Evolutionary conservation across 2,113 vertebrate genomes (phyloP).

Genomic region (Phalacrocorax aristotelis): DNA sequence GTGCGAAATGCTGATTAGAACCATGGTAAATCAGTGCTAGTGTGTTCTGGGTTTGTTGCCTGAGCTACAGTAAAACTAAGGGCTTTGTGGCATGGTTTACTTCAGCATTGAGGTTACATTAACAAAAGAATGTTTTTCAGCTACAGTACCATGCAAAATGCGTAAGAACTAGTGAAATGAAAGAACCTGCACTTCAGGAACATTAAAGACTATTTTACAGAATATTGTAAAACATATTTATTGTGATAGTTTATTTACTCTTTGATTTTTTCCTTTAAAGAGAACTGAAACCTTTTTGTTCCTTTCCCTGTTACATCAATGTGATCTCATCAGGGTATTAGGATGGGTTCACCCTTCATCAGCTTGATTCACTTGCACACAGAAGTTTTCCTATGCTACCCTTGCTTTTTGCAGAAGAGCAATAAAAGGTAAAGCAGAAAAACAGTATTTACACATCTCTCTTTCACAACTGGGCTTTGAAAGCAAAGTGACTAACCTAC

Average conservation of each 20-base stretch:
- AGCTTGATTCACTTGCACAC: not conserved
- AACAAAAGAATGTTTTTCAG: constrained; percentile 61
- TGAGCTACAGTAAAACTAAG: constrained; percentile 50
- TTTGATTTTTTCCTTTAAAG: constrained; percentile 5
- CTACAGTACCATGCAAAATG: constrained; percentile 47
- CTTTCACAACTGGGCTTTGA: not conserved
- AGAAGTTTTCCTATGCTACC: not conserved
- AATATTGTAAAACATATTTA: constrained; percentile 46
- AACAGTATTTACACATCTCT: not conserved
- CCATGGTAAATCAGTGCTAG: constrained; percentile 56
- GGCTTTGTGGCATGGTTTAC: constrained; percentile 51
- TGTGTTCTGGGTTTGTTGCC: constrained; percentile 59
- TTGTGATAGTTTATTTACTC: constrained; percentile 15
- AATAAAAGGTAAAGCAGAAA: not conserved
- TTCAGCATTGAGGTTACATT: constrained; percentile 45
- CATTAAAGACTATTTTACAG: constrained; percentile 21
- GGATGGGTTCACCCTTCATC: not conserved
- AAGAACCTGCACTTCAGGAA: constrained; percentile 37
- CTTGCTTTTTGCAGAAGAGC: not conserved
- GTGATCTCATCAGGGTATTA: not conserved
- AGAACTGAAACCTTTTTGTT: constrained; percentile 9
- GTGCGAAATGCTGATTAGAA: constrained; percentile 75
- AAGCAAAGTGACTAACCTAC: not conserved
- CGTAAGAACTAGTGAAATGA: constrained; percentile 30
- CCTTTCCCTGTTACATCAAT: not conserved